Conservation (phyloP, 2,797 vertebrate genomes). For the Spea hammondii region DNA sequence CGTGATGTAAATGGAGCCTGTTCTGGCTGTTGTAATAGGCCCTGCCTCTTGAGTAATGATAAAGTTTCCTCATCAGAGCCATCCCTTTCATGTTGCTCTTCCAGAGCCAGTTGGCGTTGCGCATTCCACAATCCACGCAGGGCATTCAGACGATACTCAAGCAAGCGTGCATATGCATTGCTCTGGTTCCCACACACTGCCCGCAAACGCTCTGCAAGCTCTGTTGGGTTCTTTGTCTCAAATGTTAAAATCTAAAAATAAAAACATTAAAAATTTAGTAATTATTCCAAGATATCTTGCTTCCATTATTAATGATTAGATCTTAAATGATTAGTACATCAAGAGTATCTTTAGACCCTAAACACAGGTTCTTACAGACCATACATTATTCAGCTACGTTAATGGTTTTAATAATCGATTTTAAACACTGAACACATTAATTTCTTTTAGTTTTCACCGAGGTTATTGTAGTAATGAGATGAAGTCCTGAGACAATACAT, state of each 20-base stretch:
- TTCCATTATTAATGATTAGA: no score
- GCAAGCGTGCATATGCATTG: conserved; percentile 92
- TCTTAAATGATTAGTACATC: no score
- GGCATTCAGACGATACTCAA: conserved; percentile 96
- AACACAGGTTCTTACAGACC: no score
- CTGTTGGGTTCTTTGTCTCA: conserved; percentile 93
- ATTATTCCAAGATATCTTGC: no score
- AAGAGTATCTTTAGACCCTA: no score
- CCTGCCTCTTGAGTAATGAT: conserved; percentile 92
- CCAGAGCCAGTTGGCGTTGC: conserved; percentile 81
- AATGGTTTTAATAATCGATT: no score
- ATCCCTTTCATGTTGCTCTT: conserved; percentile 76
- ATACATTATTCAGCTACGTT: no score
- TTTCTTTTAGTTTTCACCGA: no score
- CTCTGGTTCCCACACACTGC: conserved; percentile 98
- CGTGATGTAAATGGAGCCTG: conserved; percentile 96
- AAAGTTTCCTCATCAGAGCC: conserved; percentile 89
- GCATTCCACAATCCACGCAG: conserved; percentile 95
- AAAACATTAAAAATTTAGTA: not conserved
- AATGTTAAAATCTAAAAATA: conserved; percentile 87
- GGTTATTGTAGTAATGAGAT: no score
- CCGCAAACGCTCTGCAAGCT: conserved; percentile 90
- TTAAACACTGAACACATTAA: no score
- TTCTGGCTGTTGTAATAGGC: conserved; percentile 89
- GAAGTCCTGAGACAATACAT: no score